phyloP scores from a whole-genome alignment of 2,113 vertebrate species.

The Orientallactaga bullata region DNA sequence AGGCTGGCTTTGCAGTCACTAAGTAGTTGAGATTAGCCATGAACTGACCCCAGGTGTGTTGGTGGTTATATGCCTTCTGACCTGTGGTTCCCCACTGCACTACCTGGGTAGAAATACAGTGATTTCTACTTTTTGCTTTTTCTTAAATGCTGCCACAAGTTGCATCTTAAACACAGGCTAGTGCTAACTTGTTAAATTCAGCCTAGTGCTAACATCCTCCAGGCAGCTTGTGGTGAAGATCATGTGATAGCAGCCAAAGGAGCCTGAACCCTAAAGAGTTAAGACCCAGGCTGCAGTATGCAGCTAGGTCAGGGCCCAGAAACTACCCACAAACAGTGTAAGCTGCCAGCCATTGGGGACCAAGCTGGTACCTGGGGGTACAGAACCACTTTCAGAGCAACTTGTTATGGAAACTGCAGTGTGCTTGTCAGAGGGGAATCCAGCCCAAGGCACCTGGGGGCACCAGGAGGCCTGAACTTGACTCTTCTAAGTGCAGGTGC shows the following conservation, averaged over 20 bases:
- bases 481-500: neutral
- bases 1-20: no score
- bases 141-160: no score
- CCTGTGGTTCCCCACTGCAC: neutral
- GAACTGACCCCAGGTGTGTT: no score
- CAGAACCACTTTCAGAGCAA: constrained; percentile 53
- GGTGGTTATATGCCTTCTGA: no score
- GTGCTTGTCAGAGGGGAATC: constrained; percentile 68
- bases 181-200: neutral
- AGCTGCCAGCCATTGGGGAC: constrained; percentile 64
- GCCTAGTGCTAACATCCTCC: neutral
- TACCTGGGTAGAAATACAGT: no score
- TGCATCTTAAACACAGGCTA: neutral
- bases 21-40: no score
- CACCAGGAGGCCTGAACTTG: neutral
- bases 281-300: constrained; percentile 12
- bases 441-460: constrained; percentile 5
- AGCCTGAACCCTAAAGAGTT: constrained; percentile 38
- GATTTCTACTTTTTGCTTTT: no score
- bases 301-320: constrained; percentile 22
- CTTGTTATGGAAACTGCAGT: constrained; percentile 74
- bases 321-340: constrained; percentile 11
- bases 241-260: neutral
- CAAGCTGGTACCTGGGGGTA: constrained; percentile 51
- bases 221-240: neutral